Evolutionary conservation across 2,888 invertebrate species (phyloP).

Genomic region (Pterostichus madidus): DNA sequence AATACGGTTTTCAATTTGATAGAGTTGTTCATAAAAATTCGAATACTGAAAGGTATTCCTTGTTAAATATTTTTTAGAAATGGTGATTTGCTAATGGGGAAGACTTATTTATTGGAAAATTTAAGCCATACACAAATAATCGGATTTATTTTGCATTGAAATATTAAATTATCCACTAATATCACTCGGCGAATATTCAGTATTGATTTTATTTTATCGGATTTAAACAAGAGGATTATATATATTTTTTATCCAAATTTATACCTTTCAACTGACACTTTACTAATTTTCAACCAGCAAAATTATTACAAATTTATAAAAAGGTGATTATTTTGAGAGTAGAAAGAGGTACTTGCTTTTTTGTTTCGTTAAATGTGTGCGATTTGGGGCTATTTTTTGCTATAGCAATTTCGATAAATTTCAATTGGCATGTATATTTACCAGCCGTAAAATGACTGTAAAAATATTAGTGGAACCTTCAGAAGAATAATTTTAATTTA

Average conservation of each 20-base stretch:
- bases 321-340: no score
- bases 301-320: neutral
- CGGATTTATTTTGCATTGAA: conserved; percentile 32
- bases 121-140: conserved; percentile 44
- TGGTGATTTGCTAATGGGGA: conserved; percentile 1
- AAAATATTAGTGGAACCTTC: no score
- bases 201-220: conserved; percentile 42
- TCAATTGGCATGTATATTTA: no score
- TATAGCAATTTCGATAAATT: no score
- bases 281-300: neutral
- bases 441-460: no score
- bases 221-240: conserved; percentile 40
- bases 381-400: no score
- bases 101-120: conserved; percentile 31
- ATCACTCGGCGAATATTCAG: neutral
- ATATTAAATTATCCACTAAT: conserved; percentile 36
- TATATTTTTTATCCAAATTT: conserved; percentile 24
- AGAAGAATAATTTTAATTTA: no score
- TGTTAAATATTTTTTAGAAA: neutral
- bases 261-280: conserved; percentile 37
- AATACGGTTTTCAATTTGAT: neutral
- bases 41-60: neutral
- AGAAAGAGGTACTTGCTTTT: no score
- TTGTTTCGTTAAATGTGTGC: no score
- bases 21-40: neutral